Evolutionary conservation across 2,888 invertebrate genomes (phyloP).

Genomic region (Hanleya hanleyi): DNA sequence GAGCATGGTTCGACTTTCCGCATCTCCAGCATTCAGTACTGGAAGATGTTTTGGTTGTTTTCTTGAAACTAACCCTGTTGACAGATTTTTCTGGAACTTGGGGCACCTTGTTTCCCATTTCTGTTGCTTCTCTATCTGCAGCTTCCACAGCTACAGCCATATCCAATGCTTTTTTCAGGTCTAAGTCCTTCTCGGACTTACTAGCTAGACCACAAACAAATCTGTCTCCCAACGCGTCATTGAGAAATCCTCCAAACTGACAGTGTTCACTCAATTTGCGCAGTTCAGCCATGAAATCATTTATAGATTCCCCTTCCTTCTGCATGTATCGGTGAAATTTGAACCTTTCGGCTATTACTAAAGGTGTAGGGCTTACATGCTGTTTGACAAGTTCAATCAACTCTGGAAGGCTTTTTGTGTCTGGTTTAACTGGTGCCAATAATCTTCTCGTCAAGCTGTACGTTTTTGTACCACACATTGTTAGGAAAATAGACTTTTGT

Average conservation of each 20-base stretch:
- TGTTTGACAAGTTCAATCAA: constrained; percentile 2
- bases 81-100: too few species aligned
- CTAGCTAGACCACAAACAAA: constrained; percentile 1
- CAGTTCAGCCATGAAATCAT: not conserved
- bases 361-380: not conserved
- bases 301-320: not conserved
- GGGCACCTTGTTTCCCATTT: not conserved
- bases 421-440: too few species aligned
- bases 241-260: not conserved
- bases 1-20: not conserved
- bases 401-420: too few species aligned
- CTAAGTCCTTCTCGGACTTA: not conserved
- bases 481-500: too few species aligned
- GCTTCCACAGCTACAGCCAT: not conserved
- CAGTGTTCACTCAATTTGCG: not conserved
- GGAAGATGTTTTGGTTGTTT: not conserved
- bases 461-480: too few species aligned
- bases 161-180: not conserved
- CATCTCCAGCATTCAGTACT: not conserved
- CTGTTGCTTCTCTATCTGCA: not conserved
- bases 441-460: too few species aligned
- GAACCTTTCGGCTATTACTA: constrained; percentile 8
- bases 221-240: constrained; percentile 1
- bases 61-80: too few species aligned
- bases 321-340: constrained; percentile 5